Conservation (phyloP, 23 tunicate genomes). For the Pegea sp. region DNA sequence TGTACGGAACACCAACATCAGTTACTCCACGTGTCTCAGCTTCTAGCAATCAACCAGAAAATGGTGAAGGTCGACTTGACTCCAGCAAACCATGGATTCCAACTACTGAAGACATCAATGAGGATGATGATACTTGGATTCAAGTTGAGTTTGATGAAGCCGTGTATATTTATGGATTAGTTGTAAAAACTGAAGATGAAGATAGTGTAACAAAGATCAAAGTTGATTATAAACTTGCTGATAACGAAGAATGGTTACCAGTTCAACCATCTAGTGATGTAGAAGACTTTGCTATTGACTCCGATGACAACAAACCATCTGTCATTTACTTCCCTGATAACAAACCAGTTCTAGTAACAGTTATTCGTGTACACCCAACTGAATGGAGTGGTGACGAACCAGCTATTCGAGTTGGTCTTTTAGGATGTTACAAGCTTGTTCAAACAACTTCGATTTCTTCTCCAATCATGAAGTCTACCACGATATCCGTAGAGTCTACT, state of each 20-base stretch:
- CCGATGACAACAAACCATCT: neutral
- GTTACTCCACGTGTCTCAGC: conserved; percentile 3
- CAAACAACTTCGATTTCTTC: conserved; percentile 25
- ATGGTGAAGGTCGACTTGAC: conserved; percentile 11
- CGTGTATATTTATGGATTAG: conserved; percentile 18
- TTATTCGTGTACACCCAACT: conserved; percentile 11
- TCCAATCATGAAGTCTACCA: too few species aligned
- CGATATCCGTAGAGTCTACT: too few species aligned
- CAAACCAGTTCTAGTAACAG: conserved; percentile 11
- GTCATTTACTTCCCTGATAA: conserved; percentile 5
- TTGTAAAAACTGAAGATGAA: conserved; percentile 21
- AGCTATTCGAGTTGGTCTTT: conserved; percentile 27
- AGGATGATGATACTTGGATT: conserved; percentile 24
- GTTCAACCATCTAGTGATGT: conserved; percentile 1
- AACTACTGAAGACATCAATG: conserved; percentile 4
- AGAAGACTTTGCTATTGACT: conserved; percentile 7
- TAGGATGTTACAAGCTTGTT: conserved; percentile 32
- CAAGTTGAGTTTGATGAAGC: conserved; percentile 37
- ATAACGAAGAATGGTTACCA: conserved; percentile 8
- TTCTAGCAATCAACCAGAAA: conserved; percentile 9
- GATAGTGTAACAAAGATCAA: conserved; percentile 8
- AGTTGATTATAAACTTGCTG: conserved; percentile 11
- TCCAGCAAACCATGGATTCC: conserved; percentile 26
- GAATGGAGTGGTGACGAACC: conserved; percentile 16
- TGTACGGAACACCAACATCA: neutral